Evolutionary conservation across 1,140 invertebrate genomes (phyloP).

Genomic region (Coelopa frigida): DNA sequence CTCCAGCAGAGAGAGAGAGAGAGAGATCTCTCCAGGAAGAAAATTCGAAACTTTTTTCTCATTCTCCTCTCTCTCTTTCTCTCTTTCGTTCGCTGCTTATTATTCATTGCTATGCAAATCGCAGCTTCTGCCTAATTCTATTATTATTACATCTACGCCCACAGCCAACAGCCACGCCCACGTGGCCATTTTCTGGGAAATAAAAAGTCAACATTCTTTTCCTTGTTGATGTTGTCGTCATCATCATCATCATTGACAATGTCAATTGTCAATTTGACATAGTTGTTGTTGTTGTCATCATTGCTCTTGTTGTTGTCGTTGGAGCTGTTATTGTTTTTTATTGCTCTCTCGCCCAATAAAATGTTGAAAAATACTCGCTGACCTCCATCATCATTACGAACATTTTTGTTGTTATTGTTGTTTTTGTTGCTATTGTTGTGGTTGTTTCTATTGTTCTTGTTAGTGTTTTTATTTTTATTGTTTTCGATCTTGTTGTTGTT

Average conservation of each 20-base stretch:
- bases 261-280: background rate
- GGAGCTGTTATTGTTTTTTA: constrained; percentile 1
- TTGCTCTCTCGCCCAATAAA: too few relatives aligned
- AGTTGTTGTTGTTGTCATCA: constrained; percentile 5
- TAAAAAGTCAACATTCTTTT: too few relatives aligned
- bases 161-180: too few relatives aligned
- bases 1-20: too few relatives aligned
- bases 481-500: constrained; percentile 14
- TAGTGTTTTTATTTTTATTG: constrained; percentile 1
- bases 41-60: too few relatives aligned
- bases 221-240: too few relatives aligned
- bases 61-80: too few relatives aligned
- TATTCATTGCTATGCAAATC: constrained; percentile 40
- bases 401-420: constrained; percentile 19
- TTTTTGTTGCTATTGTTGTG: constrained; percentile 19
- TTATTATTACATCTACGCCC: too few relatives aligned
- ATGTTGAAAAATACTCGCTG: constrained; percentile 15
- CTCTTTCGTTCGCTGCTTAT: constrained; percentile 17
- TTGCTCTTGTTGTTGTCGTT: constrained; percentile 7
- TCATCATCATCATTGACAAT: background rate
- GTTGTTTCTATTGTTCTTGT: background rate
- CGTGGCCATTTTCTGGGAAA: too few relatives aligned
- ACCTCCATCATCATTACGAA: too few relatives aligned
- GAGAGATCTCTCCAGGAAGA: too few relatives aligned
- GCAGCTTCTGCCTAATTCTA: constrained; percentile 13